phyloP scores from a whole-genome alignment of 2,797 vertebrate species.

The Malacoctenus gilli region DNA sequence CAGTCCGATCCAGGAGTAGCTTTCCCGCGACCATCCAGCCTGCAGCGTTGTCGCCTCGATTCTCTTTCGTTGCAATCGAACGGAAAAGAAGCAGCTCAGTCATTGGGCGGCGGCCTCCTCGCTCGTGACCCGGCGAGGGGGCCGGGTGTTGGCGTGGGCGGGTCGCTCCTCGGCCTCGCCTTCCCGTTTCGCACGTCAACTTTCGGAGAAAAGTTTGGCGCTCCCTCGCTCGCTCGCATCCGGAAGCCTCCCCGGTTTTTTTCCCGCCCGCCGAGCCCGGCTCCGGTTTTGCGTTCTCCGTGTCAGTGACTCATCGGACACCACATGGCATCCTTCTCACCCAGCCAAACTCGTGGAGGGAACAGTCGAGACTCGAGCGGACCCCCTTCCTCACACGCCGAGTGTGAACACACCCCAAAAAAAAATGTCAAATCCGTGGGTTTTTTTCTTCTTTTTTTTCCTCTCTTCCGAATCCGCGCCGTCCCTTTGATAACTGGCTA shows the following conservation, averaged over 20 bases:
- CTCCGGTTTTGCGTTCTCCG: conserved; percentile 5
- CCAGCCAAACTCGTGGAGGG: conserved; percentile 1
- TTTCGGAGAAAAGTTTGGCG: no score
- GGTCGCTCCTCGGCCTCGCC: no score
- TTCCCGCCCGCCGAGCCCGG: neutral
- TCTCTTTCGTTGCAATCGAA: no score
- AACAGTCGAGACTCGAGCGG: neutral
- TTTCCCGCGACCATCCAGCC: no score
- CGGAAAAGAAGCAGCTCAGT: no score
- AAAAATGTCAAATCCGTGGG: neutral
- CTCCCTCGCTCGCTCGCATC: no score
- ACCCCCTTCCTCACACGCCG: neutral
- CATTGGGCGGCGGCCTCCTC: no score
- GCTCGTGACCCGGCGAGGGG: no score
- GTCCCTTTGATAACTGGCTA: conserved; percentile 28
- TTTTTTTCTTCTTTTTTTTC: neutral
- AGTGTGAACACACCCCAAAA: conserved; percentile 11
- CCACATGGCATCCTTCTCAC: conserved; percentile 34
- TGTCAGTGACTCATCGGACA: conserved; percentile 18
- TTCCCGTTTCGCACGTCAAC: no score
- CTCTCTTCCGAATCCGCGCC: conserved; percentile 9
- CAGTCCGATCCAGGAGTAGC: neutral
- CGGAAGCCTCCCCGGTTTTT: no score
- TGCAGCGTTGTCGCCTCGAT: neutral
- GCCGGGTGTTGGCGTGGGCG: no score